Percentiles rank a stretch among this genome's conserved stretches.
These are phyloP conservation scores for Creontiades dilutus DNA, from an alignment of 2,888 invertebrate genomes.

Conservation along the genomic window DNA sequence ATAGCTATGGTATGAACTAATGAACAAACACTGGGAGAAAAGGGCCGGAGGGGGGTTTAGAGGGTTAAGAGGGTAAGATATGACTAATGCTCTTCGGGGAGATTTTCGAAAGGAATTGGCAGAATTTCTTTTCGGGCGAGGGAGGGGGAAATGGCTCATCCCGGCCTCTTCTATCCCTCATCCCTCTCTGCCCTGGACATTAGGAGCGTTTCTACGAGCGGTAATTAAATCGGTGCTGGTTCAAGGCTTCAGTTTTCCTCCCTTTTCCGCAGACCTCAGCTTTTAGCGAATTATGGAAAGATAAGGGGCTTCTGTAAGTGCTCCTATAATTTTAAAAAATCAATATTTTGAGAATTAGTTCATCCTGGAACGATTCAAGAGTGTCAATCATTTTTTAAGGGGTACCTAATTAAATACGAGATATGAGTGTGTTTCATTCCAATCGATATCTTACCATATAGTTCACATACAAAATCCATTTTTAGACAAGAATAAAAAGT, in stretches of 20 bases:
- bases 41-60: not conserved
- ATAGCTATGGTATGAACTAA: conserved; percentile 68
- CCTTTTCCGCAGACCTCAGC: not conserved
- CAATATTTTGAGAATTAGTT: too few species aligned
- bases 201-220: conserved; percentile 38
- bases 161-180: not conserved
- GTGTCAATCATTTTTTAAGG: too few species aligned
- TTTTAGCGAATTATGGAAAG: not conserved
- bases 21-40: conserved; percentile 67
- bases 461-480: too few species aligned
- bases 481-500: too few species aligned
- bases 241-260: not conserved
- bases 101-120: conserved; percentile 59
- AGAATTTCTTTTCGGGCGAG: conserved; percentile 28
- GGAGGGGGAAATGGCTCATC: conserved; percentile 23
- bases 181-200: not conserved
- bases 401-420: too few species aligned
- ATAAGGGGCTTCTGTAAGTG: too few species aligned
- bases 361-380: too few species aligned
- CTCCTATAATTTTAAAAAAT: too few species aligned
- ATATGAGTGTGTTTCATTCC: too few species aligned
- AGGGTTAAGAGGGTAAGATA: conserved; percentile 35
- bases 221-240: conserved; percentile 15
- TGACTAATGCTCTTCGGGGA: conserved; percentile 58
- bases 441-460: too few species aligned